Evolutionary conservation across 2,113 vertebrate genomes (phyloP).

Genomic region (Saguinus midas): DNA sequence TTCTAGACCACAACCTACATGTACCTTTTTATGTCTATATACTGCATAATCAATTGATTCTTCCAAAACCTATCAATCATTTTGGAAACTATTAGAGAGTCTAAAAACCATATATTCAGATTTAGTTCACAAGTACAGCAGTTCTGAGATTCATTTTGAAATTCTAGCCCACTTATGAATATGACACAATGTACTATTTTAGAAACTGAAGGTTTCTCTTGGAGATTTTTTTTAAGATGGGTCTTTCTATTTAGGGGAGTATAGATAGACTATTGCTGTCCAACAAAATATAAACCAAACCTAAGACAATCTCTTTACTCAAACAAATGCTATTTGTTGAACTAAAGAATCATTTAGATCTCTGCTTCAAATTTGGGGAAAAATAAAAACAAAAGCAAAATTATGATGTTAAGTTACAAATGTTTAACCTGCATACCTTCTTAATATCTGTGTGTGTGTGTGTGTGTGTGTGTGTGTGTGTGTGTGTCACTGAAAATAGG

Average conservation of each 20-base stretch:
- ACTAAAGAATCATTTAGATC: constrained; percentile 25
- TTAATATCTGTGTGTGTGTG: neutral
- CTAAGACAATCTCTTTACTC: neutral
- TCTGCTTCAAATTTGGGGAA: constrained; percentile 51
- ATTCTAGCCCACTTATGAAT: constrained; percentile 38
- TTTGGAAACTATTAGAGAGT: neutral
- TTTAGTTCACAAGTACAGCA: constrained; percentile 35
- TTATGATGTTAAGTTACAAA: neutral
- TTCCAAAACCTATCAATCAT: constrained; percentile 64
- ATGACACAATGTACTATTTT: neutral
- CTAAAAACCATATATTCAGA: constrained; percentile 19
- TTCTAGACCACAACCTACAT: constrained; percentile 48
- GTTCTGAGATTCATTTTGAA: constrained; percentile 8
- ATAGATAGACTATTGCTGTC: neutral
- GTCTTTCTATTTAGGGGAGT: neutral
- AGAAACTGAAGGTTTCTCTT: constrained; percentile 18
- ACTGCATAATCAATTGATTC: constrained; percentile 40
- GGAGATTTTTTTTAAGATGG: neutral
- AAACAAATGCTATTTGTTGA: neutral
- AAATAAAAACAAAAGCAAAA: constrained; percentile 70
- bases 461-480: neutral
- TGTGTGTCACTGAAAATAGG: neutral
- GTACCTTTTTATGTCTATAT: neutral
- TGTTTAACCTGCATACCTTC: neutral
- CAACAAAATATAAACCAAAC: constrained; percentile 34